These are phyloP conservation scores for Temnothorax longispinosus DNA, from an alignment of 1,140 invertebrate species.

Conservation along the genomic window DNA sequence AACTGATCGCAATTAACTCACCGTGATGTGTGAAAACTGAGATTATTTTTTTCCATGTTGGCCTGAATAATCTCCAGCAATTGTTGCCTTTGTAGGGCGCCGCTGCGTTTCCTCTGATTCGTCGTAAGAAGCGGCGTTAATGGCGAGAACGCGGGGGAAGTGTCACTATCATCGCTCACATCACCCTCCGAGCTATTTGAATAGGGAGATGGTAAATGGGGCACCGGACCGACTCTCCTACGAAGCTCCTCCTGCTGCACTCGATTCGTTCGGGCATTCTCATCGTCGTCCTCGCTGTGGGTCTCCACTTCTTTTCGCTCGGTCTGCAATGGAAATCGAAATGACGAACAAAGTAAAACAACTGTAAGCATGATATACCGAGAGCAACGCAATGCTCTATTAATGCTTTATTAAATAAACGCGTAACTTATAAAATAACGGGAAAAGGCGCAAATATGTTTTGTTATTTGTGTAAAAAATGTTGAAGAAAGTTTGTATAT, in stretches of 20 bases:
- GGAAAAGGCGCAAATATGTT: background rate
- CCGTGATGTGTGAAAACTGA: constrained; percentile 93
- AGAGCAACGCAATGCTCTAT: background rate
- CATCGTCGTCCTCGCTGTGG: constrained; percentile 82
- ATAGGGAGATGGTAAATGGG: constrained; percentile 82
- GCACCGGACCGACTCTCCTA: constrained; percentile 81
- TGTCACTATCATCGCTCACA: constrained; percentile 84
- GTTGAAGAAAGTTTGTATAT: background rate
- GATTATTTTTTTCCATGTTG: constrained; percentile 96
- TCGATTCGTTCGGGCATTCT: constrained; percentile 77
- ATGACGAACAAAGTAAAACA: background rate
- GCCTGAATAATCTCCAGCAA: constrained; percentile 94
- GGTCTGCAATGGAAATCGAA: constrained; percentile 66
- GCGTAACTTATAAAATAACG: background rate
- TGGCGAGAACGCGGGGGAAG: constrained; percentile 81
- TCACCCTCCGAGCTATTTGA: constrained; percentile 84
- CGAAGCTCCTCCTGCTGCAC: constrained; percentile 82
- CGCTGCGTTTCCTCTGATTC: constrained; percentile 86
- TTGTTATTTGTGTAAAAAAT: background rate
- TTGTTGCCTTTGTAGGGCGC: constrained; percentile 92
- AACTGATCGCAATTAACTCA: constrained; percentile 78
- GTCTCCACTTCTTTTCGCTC: constrained; percentile 77
- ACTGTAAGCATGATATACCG: background rate
- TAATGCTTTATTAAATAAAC: background rate
- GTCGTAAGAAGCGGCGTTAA: constrained; percentile 82